Evolutionary conservation across 2,797 vertebrate genomes (phyloP).

Genomic region (Protosalanx chinensis): DNA sequence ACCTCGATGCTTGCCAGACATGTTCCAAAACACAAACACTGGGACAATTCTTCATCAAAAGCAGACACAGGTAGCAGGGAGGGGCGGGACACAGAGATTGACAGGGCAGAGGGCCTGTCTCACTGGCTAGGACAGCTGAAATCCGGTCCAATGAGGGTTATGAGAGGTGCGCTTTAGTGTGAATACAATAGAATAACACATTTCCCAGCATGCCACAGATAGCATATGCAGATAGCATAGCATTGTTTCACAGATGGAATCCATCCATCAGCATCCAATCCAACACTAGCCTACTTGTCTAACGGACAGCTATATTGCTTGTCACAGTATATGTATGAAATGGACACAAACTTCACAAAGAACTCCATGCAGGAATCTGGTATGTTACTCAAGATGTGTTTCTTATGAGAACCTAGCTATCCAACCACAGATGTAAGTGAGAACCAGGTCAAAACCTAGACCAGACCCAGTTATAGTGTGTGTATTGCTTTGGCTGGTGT

Average conservation of each 20-base stretch:
- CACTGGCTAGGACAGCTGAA: conserved; percentile 43
- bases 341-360: conserved; percentile 37
- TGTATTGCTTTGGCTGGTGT: conserved; percentile 13
- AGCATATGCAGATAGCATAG: conserved; percentile 1
- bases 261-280: no score
- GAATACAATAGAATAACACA: conserved; percentile 31
- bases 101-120: conserved; percentile 25
- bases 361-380: conserved; percentile 10
- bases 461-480: not conserved
- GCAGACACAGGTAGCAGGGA: conserved; percentile 34
- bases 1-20: conserved; percentile 22
- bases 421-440: not conserved
- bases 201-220: conserved; percentile 32
- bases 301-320: conserved; percentile 16
- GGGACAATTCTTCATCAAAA: conserved; percentile 40
- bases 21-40: conserved; percentile 25
- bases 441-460: not conserved
- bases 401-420: not conserved
- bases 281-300: not conserved
- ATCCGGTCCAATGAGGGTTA: conserved; percentile 28
- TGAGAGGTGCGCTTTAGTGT: conserved; percentile 13
- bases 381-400: not conserved
- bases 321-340: conserved; percentile 27
- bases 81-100: conserved; percentile 15
- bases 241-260: not conserved